A percentile compares a stretch with the other conserved stretches of the same genome.
phyloP scores from a whole-genome alignment of 2,797 vertebrate genomes.

The Gouania willdenowi region DNA sequence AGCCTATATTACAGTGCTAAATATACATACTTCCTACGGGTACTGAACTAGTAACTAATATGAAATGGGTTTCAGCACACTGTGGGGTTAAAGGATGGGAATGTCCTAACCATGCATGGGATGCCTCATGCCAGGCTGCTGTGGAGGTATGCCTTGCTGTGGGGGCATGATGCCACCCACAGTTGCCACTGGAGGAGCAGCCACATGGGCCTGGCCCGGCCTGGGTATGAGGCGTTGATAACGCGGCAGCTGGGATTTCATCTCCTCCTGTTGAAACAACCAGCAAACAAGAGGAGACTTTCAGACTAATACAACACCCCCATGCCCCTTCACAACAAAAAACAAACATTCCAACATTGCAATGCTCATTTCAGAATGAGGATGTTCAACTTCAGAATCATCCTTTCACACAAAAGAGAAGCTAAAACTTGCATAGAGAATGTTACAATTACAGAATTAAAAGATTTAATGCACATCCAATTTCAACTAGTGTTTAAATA shows the following conservation, averaged over 20 bases:
- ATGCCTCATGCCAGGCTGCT: constrained; percentile 94
- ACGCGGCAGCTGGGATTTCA: constrained; percentile 92
- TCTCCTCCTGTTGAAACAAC: constrained; percentile 84
- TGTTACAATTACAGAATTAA: background rate
- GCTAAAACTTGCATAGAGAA: constrained; percentile 13
- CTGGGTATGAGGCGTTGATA: constrained; percentile 92
- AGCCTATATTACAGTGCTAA: too few relatives aligned
- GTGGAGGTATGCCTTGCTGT: constrained; percentile 91
- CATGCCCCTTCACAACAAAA: constrained; percentile 39
- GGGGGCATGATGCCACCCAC: constrained; percentile 90
- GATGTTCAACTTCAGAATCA: constrained; percentile 47
- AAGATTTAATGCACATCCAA: background rate
- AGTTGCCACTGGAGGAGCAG: constrained; percentile 84
- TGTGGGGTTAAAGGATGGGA: too few relatives aligned
- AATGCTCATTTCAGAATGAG: constrained; percentile 42
- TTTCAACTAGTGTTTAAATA: too few relatives aligned
- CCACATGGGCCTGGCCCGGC: constrained; percentile 84
- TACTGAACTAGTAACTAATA: too few relatives aligned
- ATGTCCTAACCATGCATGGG: constrained; percentile 87
- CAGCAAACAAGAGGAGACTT: constrained; percentile 23
- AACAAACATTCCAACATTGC: constrained; percentile 21
- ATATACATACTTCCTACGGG: too few relatives aligned
- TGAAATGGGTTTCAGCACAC: too few relatives aligned
- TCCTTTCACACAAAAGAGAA: constrained; percentile 34
- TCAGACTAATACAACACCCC: constrained; percentile 43